Evolutionary conservation across 2,113 vertebrate species (phyloP).

Genomic region (Amblyopsis rosae): DNA sequence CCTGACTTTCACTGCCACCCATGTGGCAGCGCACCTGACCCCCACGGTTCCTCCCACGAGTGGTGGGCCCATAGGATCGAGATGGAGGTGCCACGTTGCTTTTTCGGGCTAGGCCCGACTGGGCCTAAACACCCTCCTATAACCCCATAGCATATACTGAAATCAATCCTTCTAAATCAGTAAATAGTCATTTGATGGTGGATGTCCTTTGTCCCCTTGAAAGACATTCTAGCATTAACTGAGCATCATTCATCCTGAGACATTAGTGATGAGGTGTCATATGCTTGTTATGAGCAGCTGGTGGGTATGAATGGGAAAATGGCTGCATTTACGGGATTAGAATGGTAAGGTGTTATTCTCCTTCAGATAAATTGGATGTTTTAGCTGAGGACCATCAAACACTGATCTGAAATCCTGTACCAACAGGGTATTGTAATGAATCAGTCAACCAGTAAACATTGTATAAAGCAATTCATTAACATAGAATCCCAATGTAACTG

Average conservation of each 20-base stretch:
- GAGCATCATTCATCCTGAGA: conserved; percentile 24
- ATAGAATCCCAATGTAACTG: too few species aligned
- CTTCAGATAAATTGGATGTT: conserved; percentile 4
- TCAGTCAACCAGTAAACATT: too few species aligned
- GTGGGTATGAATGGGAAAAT: conserved; percentile 12
- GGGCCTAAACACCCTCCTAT: not conserved
- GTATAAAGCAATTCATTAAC: too few species aligned
- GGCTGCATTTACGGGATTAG: not conserved
- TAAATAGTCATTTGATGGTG: not conserved
- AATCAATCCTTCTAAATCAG: conserved; percentile 5
- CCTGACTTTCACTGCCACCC: too few species aligned
- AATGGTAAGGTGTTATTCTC: conserved; percentile 12
- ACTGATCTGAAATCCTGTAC: conserved; percentile 12
- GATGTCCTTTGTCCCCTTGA: conserved; percentile 5
- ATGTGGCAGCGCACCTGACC: too few species aligned
- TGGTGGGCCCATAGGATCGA: too few species aligned
- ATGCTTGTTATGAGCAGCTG: conserved; percentile 7
- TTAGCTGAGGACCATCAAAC: conserved; percentile 9
- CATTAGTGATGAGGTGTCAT: conserved; percentile 9
- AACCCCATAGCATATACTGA: not conserved
- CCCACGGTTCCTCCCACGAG: too few species aligned
- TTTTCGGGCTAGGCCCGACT: too few species aligned
- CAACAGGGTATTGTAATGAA: too few species aligned
- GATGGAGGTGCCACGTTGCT: too few species aligned
- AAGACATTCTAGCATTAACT: conserved; percentile 11